phyloP scores from a whole-genome alignment of 2,888 invertebrate genomes.

The Raillietiella orientalis region DNA sequence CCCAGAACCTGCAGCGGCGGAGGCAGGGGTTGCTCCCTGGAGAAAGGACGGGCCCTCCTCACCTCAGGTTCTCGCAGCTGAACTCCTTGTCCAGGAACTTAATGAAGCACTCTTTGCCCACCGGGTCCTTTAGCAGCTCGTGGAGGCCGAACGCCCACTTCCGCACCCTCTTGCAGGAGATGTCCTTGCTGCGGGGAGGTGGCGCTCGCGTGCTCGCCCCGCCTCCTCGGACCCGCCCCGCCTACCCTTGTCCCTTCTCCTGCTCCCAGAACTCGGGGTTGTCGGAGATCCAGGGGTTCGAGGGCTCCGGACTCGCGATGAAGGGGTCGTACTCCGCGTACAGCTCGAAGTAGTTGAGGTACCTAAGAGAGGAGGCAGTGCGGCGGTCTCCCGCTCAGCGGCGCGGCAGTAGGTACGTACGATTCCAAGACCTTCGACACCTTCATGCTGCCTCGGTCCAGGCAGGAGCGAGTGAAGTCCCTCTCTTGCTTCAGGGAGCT shows the following conservation, averaged over 20 bases:
- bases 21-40: not conserved
- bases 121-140: constrained; percentile 72
- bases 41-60: constrained; percentile 11
- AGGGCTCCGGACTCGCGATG: constrained; percentile 63
- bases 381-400: not conserved
- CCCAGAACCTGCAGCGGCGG: constrained; percentile 41
- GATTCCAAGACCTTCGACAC: not conserved
- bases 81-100: constrained; percentile 92
- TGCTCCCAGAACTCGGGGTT: constrained; percentile 90
- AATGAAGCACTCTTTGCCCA: constrained; percentile 82
- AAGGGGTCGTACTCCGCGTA: constrained; percentile 88
- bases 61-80: constrained; percentile 94
- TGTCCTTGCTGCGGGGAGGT: constrained; percentile 37
- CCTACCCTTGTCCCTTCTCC: no score
- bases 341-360: constrained; percentile 72
- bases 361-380: constrained; percentile 20
- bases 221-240: no score
- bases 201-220: no score
- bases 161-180: constrained; percentile 67
- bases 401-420: not conserved
- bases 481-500: not conserved
- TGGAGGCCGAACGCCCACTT: constrained; percentile 91
- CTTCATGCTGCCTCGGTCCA: not conserved
- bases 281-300: constrained; percentile 91
- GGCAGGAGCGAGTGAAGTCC: not conserved